Evolutionary conservation across 2,113 vertebrate species (phyloP), one percentile per base, ranked within the genome.

Genomic region (Plecturocebus donacophilus): DNA sequence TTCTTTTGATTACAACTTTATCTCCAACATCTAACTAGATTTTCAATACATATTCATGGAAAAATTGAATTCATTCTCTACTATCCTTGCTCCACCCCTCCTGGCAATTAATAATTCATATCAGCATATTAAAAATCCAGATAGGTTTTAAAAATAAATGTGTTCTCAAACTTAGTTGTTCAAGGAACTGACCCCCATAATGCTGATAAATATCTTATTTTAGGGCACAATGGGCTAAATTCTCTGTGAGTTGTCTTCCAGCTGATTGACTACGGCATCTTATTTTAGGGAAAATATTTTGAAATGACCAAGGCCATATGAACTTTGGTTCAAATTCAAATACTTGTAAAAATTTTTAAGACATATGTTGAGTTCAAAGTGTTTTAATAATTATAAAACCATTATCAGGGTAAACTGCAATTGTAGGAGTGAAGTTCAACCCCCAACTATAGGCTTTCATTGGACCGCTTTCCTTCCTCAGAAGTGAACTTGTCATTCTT

Each of bases 281-380:
- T 91, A 84, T 75, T 66, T 92, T 79, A 71, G 14, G 47, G 16
- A 2, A 68, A 61, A 80, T 93, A 56, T 19, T 80, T 45, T 80
- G 70, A 93, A 88, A 92, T 75, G 38, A 40, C 58, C 58, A 93
- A 40, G 56, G 45, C 14, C 70, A 12, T 66, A 40, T 66, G 42
- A 42, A 73, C 87, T 90, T 83, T 71, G 38, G 17, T 73, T 92
- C 56, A 49, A 86, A 93, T 82, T 92, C 61, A 95, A 95, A 84
- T 40, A 75, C n/a, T 8, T 17, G 4, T 90, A 64, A 92, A 95
- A 95, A 92, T 73, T 79, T 47, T 52, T 71, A 71, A 75, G 61
- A 73, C 9, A n/a, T 87, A 93, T 8, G 23, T 70, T 90, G 52
- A 87, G 6, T 21, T 88, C 66, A 58, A 7, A 88, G 38, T n/a